Percentiles rank a stretch among this genome's conserved stretches.
Evolutionary conservation across 2,888 invertebrate species (phyloP).

Genomic region (Rhorus exstirpatorius): DNA sequence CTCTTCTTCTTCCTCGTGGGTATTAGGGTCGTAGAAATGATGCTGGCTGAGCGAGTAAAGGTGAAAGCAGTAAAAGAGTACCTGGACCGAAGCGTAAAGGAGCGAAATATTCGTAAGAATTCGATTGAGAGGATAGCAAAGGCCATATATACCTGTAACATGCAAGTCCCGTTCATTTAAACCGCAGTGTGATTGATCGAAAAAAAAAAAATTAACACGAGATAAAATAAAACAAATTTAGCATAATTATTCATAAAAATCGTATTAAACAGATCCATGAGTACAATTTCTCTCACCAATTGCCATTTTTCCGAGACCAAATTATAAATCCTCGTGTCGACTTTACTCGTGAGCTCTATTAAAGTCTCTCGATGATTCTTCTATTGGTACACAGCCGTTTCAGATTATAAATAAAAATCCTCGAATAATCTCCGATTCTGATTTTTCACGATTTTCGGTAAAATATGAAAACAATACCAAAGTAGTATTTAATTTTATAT

Average conservation of each 20-base stretch:
- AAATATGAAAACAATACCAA: too few species aligned
- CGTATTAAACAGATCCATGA: background rate
- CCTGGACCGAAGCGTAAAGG: conserved; percentile 19
- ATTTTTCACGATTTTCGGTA: too few species aligned
- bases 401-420: too few species aligned
- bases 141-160: conserved; percentile 19
- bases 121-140: conserved; percentile 2
- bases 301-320: too few species aligned
- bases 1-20: conserved; percentile 1
- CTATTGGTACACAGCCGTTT: too few species aligned
- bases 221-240: too few species aligned
- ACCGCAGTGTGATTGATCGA: background rate
- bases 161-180: background rate
- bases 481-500: too few species aligned
- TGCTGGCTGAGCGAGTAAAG: conserved; percentile 11
- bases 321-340: too few species aligned
- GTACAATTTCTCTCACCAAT: background rate
- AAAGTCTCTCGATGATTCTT: too few species aligned
- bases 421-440: too few species aligned
- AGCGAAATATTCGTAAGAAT: conserved; percentile 1
- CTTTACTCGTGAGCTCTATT: too few species aligned
- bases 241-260: background rate
- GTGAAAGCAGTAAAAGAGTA: conserved; percentile 40
- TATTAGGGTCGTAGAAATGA: conserved; percentile 32
- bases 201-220: too few species aligned